These are phyloP conservation scores for Huso huso DNA, from an alignment of 2,797 vertebrate genomes.

Conservation along the genomic window DNA sequence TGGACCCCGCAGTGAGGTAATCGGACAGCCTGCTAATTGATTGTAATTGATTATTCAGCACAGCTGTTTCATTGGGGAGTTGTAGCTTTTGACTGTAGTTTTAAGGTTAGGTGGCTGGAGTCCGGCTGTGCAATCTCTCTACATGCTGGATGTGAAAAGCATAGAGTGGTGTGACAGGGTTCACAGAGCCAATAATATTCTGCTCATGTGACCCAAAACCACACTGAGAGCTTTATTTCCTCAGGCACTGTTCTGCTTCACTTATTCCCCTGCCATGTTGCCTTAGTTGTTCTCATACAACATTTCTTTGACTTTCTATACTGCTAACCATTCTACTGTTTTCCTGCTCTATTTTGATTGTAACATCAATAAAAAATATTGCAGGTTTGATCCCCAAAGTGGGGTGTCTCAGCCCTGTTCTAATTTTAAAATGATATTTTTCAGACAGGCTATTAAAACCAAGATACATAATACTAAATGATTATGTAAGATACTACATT, in stretches of 20 bases:
- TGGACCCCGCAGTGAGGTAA: slow-evolving; percentile 41
- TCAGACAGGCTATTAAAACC: no score
- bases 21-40: slow-evolving; percentile 51
- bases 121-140: neutral
- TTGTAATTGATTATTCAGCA: slow-evolving; percentile 51
- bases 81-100: slow-evolving; percentile 17
- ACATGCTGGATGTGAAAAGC: neutral
- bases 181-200: neutral
- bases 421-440: no score
- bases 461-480: no score
- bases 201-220: neutral
- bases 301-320: neutral
- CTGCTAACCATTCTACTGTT: neutral
- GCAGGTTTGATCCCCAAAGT: no score
- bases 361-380: no score
- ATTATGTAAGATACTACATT: no score
- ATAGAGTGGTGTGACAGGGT: neutral
- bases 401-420: no score
- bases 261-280: neutral
- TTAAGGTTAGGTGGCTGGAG: slow-evolving; percentile 13
- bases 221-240: neutral
- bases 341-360: no score
- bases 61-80: slow-evolving; percentile 32
- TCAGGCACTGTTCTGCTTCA: slow-evolving; percentile 3
- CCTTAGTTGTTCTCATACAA: neutral